Base-by-base conservation (phyloP, 2,113 vertebrate species). In the Oriolus oriolus region DNA sequence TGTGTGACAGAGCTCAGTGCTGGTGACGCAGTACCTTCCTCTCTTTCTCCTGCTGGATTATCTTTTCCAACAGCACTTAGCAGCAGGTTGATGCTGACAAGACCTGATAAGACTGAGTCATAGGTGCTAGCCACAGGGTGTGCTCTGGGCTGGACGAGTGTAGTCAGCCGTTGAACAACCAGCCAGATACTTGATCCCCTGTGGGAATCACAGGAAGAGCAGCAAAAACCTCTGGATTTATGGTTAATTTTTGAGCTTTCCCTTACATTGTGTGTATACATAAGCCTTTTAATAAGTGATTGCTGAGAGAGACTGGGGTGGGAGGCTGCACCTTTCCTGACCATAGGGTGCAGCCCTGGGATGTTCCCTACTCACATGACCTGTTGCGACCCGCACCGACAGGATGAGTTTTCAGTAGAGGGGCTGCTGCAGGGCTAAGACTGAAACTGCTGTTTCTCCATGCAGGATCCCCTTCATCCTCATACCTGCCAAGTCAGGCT, bases 321-420 rank as follows among this genome's bases (percentile, higher is more conserved):
- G 52, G 39, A 71, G 23, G 8, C 27, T 89, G 35, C 28, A 77
- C n/a, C 22, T 64, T 81, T 30, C 57, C 5, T 0, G 0, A 81
- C 28, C 1, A 4, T 0, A 71, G 27, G 5, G 19, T 66, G 17
- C 52, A 95, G 22, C 13, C 30, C 33, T 45, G 31, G 22, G 22
- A 17, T 1, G 0, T 26, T 84, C 31, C 42, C 78, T 47, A 59
- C 26, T 27, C 12, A 8, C 11, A 28, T 7, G 42, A 49, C 49
- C 68, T 18, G 1, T 11, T 87, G 23, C 26, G 17, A 35, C 4
- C 8, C 33, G 9, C 47, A 41, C 12, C 0, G 1, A 42, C 0
- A 0, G 1, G 9, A 21, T 42, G 11, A 50, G 27, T 23, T 71
- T 89, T 66, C 74, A 54, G 15, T 3, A 4, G 35, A 9, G 16